These are phyloP conservation scores for Nothoprocta pentlandii DNA, from an alignment of 2,113 vertebrate genomes.

Conservation along the genomic window DNA sequence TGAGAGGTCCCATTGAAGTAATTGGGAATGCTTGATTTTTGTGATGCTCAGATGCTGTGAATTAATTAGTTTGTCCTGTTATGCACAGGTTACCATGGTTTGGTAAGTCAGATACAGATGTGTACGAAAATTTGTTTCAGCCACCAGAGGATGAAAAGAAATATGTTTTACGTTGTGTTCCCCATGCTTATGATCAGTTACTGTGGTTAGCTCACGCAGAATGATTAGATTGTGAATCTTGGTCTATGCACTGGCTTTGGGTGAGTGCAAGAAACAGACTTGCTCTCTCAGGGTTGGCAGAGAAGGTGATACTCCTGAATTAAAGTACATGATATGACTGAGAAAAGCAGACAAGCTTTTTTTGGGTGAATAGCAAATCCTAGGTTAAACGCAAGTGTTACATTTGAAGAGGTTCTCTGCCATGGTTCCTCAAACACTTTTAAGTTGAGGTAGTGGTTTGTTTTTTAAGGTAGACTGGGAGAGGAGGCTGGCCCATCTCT, in stretches of 20 bases:
- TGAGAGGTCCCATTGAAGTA: neutral
- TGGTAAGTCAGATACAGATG: neutral
- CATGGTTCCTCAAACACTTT: neutral
- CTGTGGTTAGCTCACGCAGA: neutral
- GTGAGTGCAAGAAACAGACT: neutral
- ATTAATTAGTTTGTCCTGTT: neutral
- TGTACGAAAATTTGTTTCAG: neutral
- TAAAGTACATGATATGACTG: neutral
- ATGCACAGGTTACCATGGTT: neutral
- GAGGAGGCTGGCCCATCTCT: neutral
- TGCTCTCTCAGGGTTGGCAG: neutral
- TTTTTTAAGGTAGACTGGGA: no score
- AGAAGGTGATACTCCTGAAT: neutral
- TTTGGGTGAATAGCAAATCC: neutral
- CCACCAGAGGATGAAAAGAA: neutral
- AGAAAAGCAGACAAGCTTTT: neutral
- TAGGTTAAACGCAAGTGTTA: neutral
- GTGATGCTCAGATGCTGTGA: neutral
- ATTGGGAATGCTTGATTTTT: neutral
- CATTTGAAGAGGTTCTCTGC: neutral
- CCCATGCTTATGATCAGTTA: neutral
- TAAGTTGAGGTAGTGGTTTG: neutral
- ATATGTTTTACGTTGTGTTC: neutral
- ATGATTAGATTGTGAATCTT: neutral
- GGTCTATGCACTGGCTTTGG: neutral